phyloP scores from a whole-genome alignment of 2,888 invertebrate species.

The Scaptomyza reducta region DNA sequence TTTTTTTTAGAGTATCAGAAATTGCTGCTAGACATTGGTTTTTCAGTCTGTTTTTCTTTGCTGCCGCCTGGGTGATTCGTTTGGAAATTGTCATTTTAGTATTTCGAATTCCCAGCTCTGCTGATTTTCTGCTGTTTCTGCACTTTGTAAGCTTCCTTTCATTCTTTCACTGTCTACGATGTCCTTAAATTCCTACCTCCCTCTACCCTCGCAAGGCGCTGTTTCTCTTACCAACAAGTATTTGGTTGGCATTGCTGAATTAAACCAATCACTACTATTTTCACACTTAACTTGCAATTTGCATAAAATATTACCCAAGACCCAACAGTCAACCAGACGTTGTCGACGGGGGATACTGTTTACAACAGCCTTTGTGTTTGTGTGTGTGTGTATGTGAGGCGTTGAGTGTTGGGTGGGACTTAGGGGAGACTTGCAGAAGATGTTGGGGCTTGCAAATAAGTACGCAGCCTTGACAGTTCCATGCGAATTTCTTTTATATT shows the following conservation, averaged over 20 bases:
- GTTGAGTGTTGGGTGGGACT: conserved; percentile 1
- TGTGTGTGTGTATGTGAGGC: not conserved
- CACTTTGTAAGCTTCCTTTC: conserved; percentile 38
- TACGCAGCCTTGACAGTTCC: conserved; percentile 73
- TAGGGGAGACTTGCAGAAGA: conserved; percentile 18
- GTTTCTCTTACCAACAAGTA: conserved; percentile 27
- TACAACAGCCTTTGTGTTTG: not conserved
- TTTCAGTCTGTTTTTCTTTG: conserved; percentile 49
- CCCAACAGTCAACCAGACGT: conserved; percentile 72
- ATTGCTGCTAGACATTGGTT: conserved; percentile 1
- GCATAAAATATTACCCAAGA: conserved; percentile 83
- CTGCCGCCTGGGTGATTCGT: conserved; percentile 55
- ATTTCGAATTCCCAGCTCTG: conserved; percentile 69
- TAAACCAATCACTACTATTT: conserved; percentile 83
- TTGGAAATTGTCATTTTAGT: conserved; percentile 76
- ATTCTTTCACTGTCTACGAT: conserved; percentile 12
- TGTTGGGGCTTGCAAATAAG: conserved; percentile 63
- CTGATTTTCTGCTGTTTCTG: conserved; percentile 74
- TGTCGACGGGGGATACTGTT: conserved; percentile 43
- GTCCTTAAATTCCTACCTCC: not conserved
- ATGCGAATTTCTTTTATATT: conserved; percentile 75
- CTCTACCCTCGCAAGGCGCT: not conserved
- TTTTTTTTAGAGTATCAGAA: conserved; percentile 17
- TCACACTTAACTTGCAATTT: conserved; percentile 83
- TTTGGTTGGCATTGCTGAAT: conserved; percentile 81